Conservation (phyloP, 2,888 invertebrate genomes). For the Lycophotia porphyrea region DNA sequence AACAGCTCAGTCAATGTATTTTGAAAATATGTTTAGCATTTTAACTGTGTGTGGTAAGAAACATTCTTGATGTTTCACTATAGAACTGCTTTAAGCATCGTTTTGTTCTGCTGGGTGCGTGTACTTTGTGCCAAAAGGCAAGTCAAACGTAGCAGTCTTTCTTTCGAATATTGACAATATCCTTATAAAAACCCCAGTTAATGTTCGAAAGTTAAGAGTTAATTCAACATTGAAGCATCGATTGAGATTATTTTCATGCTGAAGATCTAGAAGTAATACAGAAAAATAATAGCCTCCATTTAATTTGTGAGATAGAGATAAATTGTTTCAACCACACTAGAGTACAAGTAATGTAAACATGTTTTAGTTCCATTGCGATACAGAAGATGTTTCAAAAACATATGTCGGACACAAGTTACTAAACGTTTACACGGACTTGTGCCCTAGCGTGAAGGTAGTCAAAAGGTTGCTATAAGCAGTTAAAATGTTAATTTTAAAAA, state of each 20-base stretch:
- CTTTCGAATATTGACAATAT: constrained; percentile 40
- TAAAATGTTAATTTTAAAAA: constrained; percentile 52
- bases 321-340: background rate
- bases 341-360: constrained; percentile 18
- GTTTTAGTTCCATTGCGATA: background rate
- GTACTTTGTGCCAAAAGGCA: constrained; percentile 27
- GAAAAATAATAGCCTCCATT: constrained; percentile 4
- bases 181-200: constrained; percentile 22
- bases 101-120: constrained; percentile 7
- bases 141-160: constrained; percentile 22
- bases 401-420: constrained; percentile 1
- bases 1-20: constrained; percentile 63
- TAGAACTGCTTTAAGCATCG: constrained; percentile 33
- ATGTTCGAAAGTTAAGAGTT: constrained; percentile 29
- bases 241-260: background rate
- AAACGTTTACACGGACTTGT: constrained; percentile 1
- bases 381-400: background rate
- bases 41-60: constrained; percentile 55
- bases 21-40: constrained; percentile 55
- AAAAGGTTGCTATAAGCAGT: constrained; percentile 48
- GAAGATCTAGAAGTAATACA: background rate
- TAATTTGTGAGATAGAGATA: background rate
- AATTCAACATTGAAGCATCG: background rate
- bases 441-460: background rate
- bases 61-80: background rate